phyloP scores from a whole-genome alignment of 2,113 vertebrate genomes.

The Aramus guarauna region DNA sequence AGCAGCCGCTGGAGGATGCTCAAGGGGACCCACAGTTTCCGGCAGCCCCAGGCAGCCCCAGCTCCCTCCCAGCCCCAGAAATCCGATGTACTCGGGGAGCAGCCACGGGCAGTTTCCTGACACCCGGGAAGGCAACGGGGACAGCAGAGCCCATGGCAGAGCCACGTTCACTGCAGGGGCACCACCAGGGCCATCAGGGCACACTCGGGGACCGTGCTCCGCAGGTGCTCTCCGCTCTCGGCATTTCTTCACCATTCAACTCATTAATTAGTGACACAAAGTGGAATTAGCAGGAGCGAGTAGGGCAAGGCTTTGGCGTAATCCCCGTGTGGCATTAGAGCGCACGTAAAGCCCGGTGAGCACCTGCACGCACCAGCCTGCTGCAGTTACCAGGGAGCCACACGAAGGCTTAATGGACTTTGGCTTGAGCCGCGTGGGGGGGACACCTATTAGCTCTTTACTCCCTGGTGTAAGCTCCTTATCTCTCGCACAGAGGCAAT shows the following conservation, averaged over 20 bases:
- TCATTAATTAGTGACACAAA: too few species aligned
- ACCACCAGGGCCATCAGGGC: rapidly evolving
- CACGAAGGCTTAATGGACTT: background rate
- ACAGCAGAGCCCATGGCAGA: rapidly evolving
- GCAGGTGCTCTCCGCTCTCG: background rate
- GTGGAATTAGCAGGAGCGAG: background rate
- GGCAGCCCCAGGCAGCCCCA: background rate
- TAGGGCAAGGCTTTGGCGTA: background rate
- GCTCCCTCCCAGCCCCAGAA: background rate
- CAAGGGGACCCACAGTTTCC: rapidly evolving
- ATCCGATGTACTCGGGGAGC: background rate
- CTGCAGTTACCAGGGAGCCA: background rate
- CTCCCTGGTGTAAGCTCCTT: background rate
- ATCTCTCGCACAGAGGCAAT: rapidly evolving
- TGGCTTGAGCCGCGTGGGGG: background rate
- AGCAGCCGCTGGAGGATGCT: background rate
- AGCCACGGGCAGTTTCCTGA: background rate
- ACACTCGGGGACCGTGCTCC: rapidly evolving
- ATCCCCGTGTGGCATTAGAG: rapidly evolving
- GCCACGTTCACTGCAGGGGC: rapidly evolving
- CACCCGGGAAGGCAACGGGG: background rate
- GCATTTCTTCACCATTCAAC: background rate
- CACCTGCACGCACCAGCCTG: background rate
- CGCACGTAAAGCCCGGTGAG: rapidly evolving
- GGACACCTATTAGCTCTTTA: background rate